Evolutionary conservation across 1,140 invertebrate species (phyloP).

Genomic region (Caenorhabditis remanei): DNA sequence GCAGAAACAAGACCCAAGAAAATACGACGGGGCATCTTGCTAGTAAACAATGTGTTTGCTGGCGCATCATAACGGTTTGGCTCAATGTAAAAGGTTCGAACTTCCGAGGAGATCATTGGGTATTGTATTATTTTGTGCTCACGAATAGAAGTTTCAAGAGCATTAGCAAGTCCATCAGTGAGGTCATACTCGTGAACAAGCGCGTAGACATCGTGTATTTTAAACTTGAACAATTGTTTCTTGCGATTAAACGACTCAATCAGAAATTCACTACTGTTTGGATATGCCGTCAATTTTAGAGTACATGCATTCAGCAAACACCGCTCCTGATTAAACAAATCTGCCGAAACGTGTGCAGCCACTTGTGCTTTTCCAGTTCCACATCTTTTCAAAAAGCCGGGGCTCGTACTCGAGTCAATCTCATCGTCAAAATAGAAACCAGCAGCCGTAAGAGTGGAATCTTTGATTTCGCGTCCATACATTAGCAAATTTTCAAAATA

Average conservation of each 20-base stretch:
- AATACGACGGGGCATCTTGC: no score
- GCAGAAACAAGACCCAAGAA: background rate
- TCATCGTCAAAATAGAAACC: background rate
- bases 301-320: no score
- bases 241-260: background rate
- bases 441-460: background rate
- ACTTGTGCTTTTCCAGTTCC: no score
- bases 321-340: no score
- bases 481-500: background rate
- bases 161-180: background rate
- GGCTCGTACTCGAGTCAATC: no score
- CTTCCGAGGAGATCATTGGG: background rate
- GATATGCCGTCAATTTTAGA: background rate
- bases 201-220: background rate
- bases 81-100: background rate
- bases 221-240: background rate
- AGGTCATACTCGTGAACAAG: background rate
- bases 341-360: no score
- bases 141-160: background rate
- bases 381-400: no score
- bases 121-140: background rate
- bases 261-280: background rate
- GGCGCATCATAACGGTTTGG: background rate
- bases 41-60: background rate
- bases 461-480: slow-evolving; percentile 3